Conservation (phyloP, 1,140 invertebrate genomes). For the Anadara kagoshimensis region DNA sequence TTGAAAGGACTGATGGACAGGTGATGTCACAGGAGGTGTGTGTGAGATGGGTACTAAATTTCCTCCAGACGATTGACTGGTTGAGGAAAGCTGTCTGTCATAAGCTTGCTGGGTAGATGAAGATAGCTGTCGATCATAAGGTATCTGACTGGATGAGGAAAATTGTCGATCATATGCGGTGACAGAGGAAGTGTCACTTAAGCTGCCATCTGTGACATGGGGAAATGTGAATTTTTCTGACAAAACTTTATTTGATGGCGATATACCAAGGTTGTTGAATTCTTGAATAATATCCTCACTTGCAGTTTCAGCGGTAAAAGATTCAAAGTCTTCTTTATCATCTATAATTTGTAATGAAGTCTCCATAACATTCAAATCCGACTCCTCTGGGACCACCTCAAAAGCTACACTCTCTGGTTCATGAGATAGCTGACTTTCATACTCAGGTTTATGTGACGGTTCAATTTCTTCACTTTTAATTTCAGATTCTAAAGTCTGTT, state of each 20-base stretch:
- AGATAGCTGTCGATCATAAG: slow-evolving; percentile 23
- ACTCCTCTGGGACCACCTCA: slow-evolving; percentile 40
- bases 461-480: slow-evolving; percentile 1
- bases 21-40: slow-evolving; percentile 12
- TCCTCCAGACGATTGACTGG: slow-evolving; percentile 12
- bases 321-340: slow-evolving; percentile 66
- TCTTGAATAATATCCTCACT: slow-evolving; percentile 34
- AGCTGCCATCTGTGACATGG: too few species aligned
- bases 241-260: slow-evolving; percentile 31
- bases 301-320: slow-evolving; percentile 60
- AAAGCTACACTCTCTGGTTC: slow-evolving; percentile 58
- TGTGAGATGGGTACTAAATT: not conserved
- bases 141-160: not conserved
- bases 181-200: not conserved
- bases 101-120: slow-evolving; percentile 9
- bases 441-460: slow-evolving; percentile 1
- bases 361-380: slow-evolving; percentile 36
- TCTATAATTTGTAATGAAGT: slow-evolving; percentile 50
- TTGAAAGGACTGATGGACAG: slow-evolving; percentile 25
- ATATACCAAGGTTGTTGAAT: slow-evolving; percentile 46
- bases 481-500: slow-evolving; percentile 7
- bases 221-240: too few species aligned
- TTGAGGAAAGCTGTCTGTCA: slow-evolving; percentile 6
- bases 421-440: slow-evolving; percentile 29
- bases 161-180: slow-evolving; percentile 20